Evolutionary conservation across 2,113 vertebrate species (phyloP).

Genomic region (Clupea harengus): DNA sequence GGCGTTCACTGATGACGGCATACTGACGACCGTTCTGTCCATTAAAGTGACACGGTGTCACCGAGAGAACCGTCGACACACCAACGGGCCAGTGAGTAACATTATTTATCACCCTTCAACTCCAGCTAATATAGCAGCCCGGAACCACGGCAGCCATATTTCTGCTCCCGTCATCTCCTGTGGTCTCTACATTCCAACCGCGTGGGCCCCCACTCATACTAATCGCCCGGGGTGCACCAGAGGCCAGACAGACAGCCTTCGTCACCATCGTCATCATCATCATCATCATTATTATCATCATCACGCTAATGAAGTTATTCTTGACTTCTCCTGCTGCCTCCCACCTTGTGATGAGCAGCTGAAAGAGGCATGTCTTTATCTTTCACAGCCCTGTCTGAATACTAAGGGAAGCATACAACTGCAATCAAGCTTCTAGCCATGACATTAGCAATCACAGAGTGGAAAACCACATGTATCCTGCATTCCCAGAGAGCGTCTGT

Average conservation of each 20-base stretch:
- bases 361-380: not conserved
- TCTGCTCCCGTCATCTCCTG: not conserved
- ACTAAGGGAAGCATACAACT: not conserved
- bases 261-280: not conserved
- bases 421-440: not conserved
- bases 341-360: not conserved
- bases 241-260: not conserved
- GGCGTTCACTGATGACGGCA: not conserved
- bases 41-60: constrained; percentile 25
- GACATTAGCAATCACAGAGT: not conserved
- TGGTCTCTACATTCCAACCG: not conserved
- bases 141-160: constrained; percentile 15
- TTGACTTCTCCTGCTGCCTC: not conserved
- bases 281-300: not conserved
- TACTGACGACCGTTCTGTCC: not conserved
- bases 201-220: not conserved
- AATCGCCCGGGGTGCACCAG: not conserved
- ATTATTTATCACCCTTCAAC: constrained; percentile 20
- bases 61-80: not conserved
- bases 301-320: not conserved
- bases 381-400: not conserved
- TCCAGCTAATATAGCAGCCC: constrained; percentile 13
- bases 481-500: not conserved
- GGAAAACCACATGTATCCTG: not conserved
- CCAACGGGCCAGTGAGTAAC: not conserved